Evolutionary conservation across 2,888 invertebrate genomes (phyloP), one percentile per base, ranked within the genome.

Genomic region (Nephrotoma guestfalica): DNA sequence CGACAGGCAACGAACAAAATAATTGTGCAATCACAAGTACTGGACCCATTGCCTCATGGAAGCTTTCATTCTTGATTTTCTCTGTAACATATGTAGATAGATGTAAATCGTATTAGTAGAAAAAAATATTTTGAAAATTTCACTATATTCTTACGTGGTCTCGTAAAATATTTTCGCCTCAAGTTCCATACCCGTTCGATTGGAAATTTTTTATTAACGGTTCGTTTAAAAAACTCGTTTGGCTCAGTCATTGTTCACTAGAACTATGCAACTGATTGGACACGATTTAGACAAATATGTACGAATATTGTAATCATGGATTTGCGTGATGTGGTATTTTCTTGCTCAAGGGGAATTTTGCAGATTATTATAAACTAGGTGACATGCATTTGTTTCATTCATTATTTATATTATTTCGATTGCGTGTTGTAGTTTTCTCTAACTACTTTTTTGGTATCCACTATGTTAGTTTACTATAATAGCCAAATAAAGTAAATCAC

Each of bases 1-100:
- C 88, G 0, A 91, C 89, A 0, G 91, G 91, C 30, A 91, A 87
- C 57, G 91, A 87, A 0, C 89, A 90, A 87, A 90, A 91, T n/a
- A 90, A 87, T 88, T 90, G 91, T 0, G 90, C 88, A 47, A 91
- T 88, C 13, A 89, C 89, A 4, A 91, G 88, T 45, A 90, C 91
- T 3, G 85, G 85, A 6, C 85, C 85, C n/a, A 42, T 42, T 7
- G 85, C 41, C 5, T 85, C 85, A 9, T 85, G 85, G 9, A 85
- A 85, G 15, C 85, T 41, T 43, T 83, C 83, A 41, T 83, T 83
- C 41, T 83, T 83, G 11, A 83, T 5, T 41, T 83, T 83, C 1
- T 40, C 83, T 83, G 83, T 83, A 83, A 41, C 6, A 57, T 11
- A 15, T 6, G 51, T 30, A 2, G 30, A 30, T 30, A 30, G 1